phyloP scores from a whole-genome alignment of 2,113 vertebrate species.

The Bagarius yarrelli region DNA sequence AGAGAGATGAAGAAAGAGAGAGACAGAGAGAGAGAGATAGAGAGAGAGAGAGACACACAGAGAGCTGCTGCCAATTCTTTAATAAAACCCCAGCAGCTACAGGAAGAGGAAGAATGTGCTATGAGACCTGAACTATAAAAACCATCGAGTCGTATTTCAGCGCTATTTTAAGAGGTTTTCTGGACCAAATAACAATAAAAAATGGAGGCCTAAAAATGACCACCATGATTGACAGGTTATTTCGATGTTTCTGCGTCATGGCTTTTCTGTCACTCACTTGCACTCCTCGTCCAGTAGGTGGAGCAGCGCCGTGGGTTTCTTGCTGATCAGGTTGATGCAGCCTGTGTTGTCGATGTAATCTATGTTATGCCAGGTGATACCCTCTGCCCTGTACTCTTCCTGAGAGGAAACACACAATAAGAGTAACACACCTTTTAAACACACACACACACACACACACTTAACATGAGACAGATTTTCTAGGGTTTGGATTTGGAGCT shows the following conservation, averaged over 20 bases:
- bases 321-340: slow-evolving; percentile 97
- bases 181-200: slow-evolving; percentile 13
- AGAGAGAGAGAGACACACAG: no score
- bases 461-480: not conserved
- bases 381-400: slow-evolving; percentile 93
- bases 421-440: slow-evolving; percentile 22
- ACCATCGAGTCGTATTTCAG: slow-evolving; percentile 52
- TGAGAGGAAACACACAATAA: slow-evolving; percentile 57
- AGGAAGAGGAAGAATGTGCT: slow-evolving; percentile 58
- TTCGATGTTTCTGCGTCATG: not conserved
- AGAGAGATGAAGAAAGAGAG: no score
- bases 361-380: slow-evolving; percentile 96
- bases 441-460: not conserved
- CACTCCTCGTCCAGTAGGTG: slow-evolving; percentile 97
- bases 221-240: not conserved
- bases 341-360: slow-evolving; percentile 95
- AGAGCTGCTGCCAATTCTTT: slow-evolving; percentile 47
- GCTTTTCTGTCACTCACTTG: slow-evolving; percentile 83
- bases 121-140: slow-evolving; percentile 62
- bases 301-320: slow-evolving; percentile 94
- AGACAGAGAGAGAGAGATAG: no score
- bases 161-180: slow-evolving; percentile 50
- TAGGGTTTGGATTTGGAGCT: not conserved
- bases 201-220: not conserved
- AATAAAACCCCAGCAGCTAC: slow-evolving; percentile 58